Base-by-base conservation (phyloP, 2,888 invertebrate species). In the Trissoscelio sp. region DNA sequence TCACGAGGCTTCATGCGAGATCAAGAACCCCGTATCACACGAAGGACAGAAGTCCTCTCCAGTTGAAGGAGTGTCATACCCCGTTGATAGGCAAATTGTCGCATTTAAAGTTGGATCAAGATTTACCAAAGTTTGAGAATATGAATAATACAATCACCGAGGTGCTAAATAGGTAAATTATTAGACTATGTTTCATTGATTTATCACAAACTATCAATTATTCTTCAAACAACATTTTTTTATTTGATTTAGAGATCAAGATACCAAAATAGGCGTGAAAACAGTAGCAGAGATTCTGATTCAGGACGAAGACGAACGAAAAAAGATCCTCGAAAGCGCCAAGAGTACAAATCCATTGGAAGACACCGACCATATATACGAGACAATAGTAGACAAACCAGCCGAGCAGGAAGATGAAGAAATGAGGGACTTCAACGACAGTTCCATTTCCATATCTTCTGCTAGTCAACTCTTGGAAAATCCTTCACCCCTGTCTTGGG, bases 401-500 rank as follows among this genome's bases (percentile, higher is more conserved):
- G 2, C 9, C n/a, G 44, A 53, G 16, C 31, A 34, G 12, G 66
- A 53, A 11, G 62, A 79, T 4, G 84, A 86, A 3, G 83, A 66
- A 9, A 82, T 83, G 37, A 83, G 85, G 0, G 55, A 78, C 9
- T 90, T 89, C 78, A 91, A 91, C 83, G 90, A 91, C 73, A 91
- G 91, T 70, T 90, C 90, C 2, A 87, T 91, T 0, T 91, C 89
- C 0, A 79, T 79, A 28, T 66, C 70, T 14, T 91, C 91, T 62
- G 91, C 91, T 1, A 91, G 91, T 82, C 91, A 91, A 67, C 87
- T 91, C 0, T 66, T 91, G 20, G 91, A 91, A 62, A 88, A 91
- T 64, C 91, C 91, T 0, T 91, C 91, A 12, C 91, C 91, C 2
- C 84, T 90, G 70, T 89, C 90, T 3, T 91, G 91, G 91, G 88